phyloP scores from a whole-genome alignment of 2,888 invertebrate species.

The Clepsis dumicolana region DNA sequence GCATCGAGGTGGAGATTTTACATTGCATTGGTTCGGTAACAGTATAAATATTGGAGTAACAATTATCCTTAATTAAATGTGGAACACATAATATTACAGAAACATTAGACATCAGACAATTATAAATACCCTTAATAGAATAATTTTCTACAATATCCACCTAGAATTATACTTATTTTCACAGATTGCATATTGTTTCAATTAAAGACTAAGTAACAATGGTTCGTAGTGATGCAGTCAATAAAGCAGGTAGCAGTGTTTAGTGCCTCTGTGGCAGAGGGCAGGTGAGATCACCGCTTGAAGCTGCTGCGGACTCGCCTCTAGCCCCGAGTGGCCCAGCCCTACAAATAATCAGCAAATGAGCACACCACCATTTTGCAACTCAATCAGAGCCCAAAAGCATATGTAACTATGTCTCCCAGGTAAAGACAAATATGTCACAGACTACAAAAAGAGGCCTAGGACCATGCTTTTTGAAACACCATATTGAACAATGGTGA shows the following conservation, averaged over 20 bases:
- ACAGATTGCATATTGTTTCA: constrained; percentile 90
- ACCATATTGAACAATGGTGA: background rate
- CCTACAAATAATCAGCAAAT: constrained; percentile 72
- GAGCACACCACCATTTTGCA: constrained; percentile 45
- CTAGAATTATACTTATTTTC: constrained; percentile 87
- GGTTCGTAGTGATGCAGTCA: constrained; percentile 87
- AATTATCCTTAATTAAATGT: constrained; percentile 86
- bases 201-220: constrained; percentile 88
- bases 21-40: constrained; percentile 87
- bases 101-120: constrained; percentile 86
- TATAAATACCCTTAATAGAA: constrained; percentile 84
- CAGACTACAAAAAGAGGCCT: background rate
- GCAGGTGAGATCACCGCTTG: constrained; percentile 85
- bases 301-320: constrained; percentile 85
- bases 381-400: constrained; percentile 21
- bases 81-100: constrained; percentile 89
- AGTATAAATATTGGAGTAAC: constrained; percentile 85
- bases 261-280: constrained; percentile 83
- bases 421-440: constrained; percentile 16
- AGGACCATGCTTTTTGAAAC: background rate
- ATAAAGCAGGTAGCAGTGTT: constrained; percentile 88
- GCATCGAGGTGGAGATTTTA: constrained; percentile 88
- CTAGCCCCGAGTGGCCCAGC: constrained; percentile 90
- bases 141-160: constrained; percentile 86
- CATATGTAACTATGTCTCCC: constrained; percentile 7